A percentile compares a stretch with the other conserved stretches of the same genome.
phyloP scores from a whole-genome alignment of 2,113 vertebrate species.

The Salminus brasiliensis region DNA sequence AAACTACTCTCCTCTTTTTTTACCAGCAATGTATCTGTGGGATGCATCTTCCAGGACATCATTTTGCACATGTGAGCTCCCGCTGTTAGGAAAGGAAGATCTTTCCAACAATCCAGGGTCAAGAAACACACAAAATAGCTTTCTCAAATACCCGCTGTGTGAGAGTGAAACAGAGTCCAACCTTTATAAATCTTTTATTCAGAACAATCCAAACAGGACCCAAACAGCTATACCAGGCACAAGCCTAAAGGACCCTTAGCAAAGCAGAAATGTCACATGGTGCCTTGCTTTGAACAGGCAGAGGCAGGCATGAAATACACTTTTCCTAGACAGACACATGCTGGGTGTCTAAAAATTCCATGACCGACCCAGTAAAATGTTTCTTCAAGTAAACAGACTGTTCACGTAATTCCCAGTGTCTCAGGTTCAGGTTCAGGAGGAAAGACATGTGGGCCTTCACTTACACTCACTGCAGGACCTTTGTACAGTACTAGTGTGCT shows the following conservation, averaged over 20 bases:
- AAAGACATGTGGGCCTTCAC: background rate
- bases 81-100: conserved; percentile 20
- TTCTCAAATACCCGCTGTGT: background rate
- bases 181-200: background rate
- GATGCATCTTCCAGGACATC: conserved; percentile 3
- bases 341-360: conserved; percentile 3
- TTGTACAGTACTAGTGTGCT: background rate
- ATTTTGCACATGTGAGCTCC: conserved; percentile 5
- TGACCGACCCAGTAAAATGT: conserved; percentile 8
- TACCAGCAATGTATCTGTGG: background rate
- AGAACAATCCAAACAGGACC: background rate
- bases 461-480: background rate
- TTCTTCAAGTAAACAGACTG: conserved; percentile 18
- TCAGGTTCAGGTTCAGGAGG: background rate
- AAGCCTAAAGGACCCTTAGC: background rate
- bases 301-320: background rate
- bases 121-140: background rate
- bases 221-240: conserved; percentile 4
- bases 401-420: background rate
- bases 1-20: conserved; percentile 1
- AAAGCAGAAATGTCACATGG: background rate
- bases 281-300: background rate
- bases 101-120: conserved; percentile 17
- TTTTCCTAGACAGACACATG: background rate
- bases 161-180: background rate